phyloP scores from a whole-genome alignment of 92 coral and sea anemone species.

The Palythoa caribaeorum region DNA sequence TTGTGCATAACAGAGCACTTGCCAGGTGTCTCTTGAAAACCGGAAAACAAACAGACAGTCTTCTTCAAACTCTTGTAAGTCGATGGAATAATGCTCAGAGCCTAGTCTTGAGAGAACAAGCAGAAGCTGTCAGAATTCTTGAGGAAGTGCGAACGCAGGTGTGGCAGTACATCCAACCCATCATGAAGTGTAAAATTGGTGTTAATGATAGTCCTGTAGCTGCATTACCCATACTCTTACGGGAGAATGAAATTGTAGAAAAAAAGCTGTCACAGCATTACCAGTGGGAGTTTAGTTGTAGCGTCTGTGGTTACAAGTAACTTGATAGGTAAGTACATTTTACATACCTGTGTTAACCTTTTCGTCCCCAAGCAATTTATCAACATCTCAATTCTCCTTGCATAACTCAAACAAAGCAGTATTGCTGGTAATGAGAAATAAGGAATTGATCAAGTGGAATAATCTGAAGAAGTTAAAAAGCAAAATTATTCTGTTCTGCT shows the following conservation, averaged over 20 bases:
- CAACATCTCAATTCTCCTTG: too few species aligned
- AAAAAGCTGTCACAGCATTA: conserved; percentile 77
- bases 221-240: conserved; percentile 80
- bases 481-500: too few species aligned
- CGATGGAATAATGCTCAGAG: conserved; percentile 73
- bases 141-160: conserved; percentile 62
- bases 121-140: conserved; percentile 54
- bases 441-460: too few species aligned
- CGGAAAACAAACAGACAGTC: conserved; percentile 48
- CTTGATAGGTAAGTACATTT: conserved; percentile 68
- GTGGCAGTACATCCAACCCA: conserved; percentile 81
- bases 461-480: too few species aligned
- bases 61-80: conserved; percentile 52
- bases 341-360: not conserved
- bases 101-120: conserved; percentile 36
- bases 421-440: too few species aligned
- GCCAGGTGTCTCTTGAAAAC: conserved; percentile 45
- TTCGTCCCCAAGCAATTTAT: too few species aligned
- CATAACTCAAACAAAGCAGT: too few species aligned
- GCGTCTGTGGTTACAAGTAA: conserved; percentile 80
- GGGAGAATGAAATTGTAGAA: conserved; percentile 59
- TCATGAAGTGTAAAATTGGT: conserved; percentile 87
- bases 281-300: conserved; percentile 84
- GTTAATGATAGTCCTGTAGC: conserved; percentile 89
- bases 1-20: conserved; percentile 84